Evolutionary conservation across 2,797 vertebrate genomes (phyloP).

Genomic region (Cottoperca gobio): DNA sequence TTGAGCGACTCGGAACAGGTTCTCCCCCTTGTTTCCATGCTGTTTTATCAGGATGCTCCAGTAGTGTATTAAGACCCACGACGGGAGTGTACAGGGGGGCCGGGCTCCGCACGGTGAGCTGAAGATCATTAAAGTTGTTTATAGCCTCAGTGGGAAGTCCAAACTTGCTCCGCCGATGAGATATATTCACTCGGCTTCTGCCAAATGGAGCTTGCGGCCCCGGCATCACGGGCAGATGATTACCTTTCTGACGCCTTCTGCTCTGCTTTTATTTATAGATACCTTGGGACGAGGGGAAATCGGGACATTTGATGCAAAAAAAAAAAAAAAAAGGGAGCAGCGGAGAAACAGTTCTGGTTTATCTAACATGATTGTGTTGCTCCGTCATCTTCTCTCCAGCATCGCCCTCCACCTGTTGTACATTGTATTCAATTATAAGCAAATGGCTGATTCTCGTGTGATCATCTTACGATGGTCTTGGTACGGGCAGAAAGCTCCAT

Average conservation of each 20-base stretch:
- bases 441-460: neutral
- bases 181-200: slow-evolving; percentile 59
- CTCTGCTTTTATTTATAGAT: slow-evolving; percentile 66
- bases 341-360: slow-evolving; percentile 17
- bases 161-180: slow-evolving; percentile 60
- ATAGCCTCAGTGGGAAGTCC: slow-evolving; percentile 68
- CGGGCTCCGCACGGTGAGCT: slow-evolving; percentile 29
- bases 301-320: slow-evolving; percentile 12
- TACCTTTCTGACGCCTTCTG: slow-evolving; percentile 61
- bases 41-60: slow-evolving; percentile 70
- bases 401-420: neutral
- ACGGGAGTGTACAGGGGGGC: slow-evolving; percentile 29
- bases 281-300: slow-evolving; percentile 14
- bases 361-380: slow-evolving; percentile 17
- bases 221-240: slow-evolving; percentile 63
- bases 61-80: slow-evolving; percentile 55
- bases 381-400: neutral
- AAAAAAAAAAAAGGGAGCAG: neutral
- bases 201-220: slow-evolving; percentile 59
- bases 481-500: neutral
- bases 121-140: slow-evolving; percentile 78
- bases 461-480: neutral
- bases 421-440: neutral
- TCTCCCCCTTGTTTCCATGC: slow-evolving; percentile 66
- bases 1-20: slow-evolving; percentile 53